Percentiles rank a stretch among this genome's conserved stretches.
Conservation (phyloP, 64 coral and sea anemone species). For the Montipora capricornis region DNA sequence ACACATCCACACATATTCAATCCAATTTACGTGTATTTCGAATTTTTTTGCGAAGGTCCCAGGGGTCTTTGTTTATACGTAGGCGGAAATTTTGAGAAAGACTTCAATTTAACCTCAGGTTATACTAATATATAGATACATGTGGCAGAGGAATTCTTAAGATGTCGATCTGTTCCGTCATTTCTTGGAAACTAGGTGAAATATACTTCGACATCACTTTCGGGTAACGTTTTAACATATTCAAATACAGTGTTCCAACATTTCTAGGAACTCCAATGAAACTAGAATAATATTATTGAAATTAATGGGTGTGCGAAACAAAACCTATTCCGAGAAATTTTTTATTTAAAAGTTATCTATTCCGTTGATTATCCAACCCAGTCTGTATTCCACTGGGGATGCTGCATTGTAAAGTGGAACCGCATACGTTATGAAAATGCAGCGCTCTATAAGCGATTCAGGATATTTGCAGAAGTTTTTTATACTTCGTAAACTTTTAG, state of each 20-base stretch:
- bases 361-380: background rate
- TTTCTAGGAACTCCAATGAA: background rate
- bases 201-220: too few relatives aligned
- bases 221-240: background rate
- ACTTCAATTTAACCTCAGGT: background rate
- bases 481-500: too few relatives aligned
- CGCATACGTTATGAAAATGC: background rate
- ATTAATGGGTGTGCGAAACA: background rate
- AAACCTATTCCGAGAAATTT: background rate
- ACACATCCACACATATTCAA: too few relatives aligned
- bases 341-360: background rate
- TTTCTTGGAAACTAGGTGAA: too few relatives aligned
- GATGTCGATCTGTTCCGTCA: too few relatives aligned
- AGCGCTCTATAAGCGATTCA: too few relatives aligned
- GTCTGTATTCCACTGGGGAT: background rate
- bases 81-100: background rate
- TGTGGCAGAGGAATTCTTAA: too few relatives aligned
- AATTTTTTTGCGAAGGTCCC: too few relatives aligned
- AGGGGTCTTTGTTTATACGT: too few relatives aligned
- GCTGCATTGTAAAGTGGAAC: background rate
- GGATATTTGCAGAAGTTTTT: too few relatives aligned
- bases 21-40: too few relatives aligned
- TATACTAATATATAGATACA: too few relatives aligned
- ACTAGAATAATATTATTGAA: background rate
- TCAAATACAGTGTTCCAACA: background rate